Base-by-base conservation (phyloP, 2,888 invertebrate species). In the Drosophila kuntzei region DNA sequence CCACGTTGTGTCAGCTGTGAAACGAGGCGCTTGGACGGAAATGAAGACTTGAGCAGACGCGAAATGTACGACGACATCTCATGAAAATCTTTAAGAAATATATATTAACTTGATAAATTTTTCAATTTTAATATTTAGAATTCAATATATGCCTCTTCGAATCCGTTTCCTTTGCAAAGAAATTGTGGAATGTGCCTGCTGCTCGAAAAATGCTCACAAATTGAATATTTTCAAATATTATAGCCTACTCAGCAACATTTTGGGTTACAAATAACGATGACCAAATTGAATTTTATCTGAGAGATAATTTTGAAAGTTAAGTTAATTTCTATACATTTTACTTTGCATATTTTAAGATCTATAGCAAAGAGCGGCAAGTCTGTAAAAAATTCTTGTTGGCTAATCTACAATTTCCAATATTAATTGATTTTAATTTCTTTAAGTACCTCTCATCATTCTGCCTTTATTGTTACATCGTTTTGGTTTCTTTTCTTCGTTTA, bases 1-100 rank as follows among this genome's bases (percentile, higher is more conserved):
- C 80, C 74, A 9, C 71, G 68, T n/a, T 68, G 70, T 0, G 78
- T 78, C 20, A 88, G 25, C 16, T 88, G 77, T 12, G 88, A 88
- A 6, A 88, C 68, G 2, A 80, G 74, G 8, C 84, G 84, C 47
- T 80, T 86, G 4, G 83, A 67, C 0, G 74, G 70, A 5, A 61
- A 32, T 0, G 66, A 63, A n/a, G 63, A 62, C 22, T 75, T 73
- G 0, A 80, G 43, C 5, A 82, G 16, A 1, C 83, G 75, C 49
- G 73, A 69, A 43, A 87, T 70, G 22, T 75, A 84, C 2, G 79
- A 81, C 5, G 82, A 64, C 83, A 87, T 83, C 12, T 16, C 29
- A 16, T 11, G 5, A 3, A 34, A 41, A n/a, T 60, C 12, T 55
- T 20, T 34, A n/a, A 12, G 20, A 8, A 36, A 39, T 22, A 25